These are phyloP conservation scores for Ceratothoa steindachneri DNA, from an alignment of 2,888 invertebrate genomes.

Conservation along the genomic window DNA sequence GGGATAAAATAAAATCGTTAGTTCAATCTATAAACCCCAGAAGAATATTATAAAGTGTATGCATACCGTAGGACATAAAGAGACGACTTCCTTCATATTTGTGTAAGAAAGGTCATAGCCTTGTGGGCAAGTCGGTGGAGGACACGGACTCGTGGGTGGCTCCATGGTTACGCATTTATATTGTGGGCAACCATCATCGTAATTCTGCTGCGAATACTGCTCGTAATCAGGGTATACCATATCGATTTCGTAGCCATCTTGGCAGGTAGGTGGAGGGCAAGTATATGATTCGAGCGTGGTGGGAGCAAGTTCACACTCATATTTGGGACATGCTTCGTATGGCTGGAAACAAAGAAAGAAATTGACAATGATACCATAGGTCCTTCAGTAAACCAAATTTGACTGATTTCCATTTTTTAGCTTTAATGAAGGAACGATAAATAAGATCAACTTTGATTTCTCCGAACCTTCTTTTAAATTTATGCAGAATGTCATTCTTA, in stretches of 20 bases:
- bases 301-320: slow-evolving; percentile 49
- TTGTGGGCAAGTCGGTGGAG: slow-evolving; percentile 42
- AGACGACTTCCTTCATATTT: slow-evolving; percentile 15
- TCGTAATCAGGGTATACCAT: slow-evolving; percentile 54
- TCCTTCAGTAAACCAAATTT: too few species aligned
- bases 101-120: slow-evolving; percentile 43
- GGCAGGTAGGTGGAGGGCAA: slow-evolving; percentile 35
- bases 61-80: slow-evolving; percentile 37
- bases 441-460: too few species aligned
- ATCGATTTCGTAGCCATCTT: slow-evolving; percentile 48
- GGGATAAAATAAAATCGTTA: not conserved
- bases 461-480: too few species aligned
- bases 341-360: slow-evolving; percentile 20
- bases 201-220: slow-evolving; percentile 18
- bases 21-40: not conserved
- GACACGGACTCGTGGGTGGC: slow-evolving; percentile 53
- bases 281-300: slow-evolving; percentile 49
- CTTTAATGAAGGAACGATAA: too few species aligned
- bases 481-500: too few species aligned
- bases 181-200: slow-evolving; percentile 29
- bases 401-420: too few species aligned
- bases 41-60: not conserved
- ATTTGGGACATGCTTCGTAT: slow-evolving; percentile 48
- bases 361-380: too few species aligned
- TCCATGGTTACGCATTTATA: slow-evolving; percentile 54